Conservation (phyloP, 92 coral and sea anemone species). For the Chrysogorgia sp. region DNA sequence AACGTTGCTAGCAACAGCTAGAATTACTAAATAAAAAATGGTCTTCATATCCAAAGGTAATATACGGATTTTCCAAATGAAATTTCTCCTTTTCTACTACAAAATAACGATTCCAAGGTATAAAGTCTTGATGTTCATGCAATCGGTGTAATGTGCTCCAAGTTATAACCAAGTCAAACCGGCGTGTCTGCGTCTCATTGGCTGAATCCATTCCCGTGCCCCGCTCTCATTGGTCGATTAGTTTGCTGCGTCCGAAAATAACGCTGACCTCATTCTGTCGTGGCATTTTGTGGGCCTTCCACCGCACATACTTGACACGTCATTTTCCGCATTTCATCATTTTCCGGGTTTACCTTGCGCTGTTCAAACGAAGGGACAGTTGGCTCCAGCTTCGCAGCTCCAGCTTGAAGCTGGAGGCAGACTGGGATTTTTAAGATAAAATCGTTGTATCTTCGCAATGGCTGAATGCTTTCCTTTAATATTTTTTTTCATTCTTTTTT, state of each 20-base stretch:
- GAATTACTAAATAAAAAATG: slow-evolving; percentile 71
- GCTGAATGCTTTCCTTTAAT: too few species aligned
- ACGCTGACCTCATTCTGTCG: slow-evolving; percentile 29
- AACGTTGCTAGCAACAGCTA: slow-evolving; percentile 93
- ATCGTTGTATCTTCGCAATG: too few species aligned
- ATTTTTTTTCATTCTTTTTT: too few species aligned
- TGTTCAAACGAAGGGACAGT: too few species aligned
- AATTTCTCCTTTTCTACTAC: slow-evolving; percentile 40
- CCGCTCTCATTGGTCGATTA: slow-evolving; percentile 91
- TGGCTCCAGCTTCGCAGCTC: too few species aligned
- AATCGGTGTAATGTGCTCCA: slow-evolving; percentile 47
- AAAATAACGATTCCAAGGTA: slow-evolving; percentile 28
- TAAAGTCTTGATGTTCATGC: slow-evolving; percentile 36
- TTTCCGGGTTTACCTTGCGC: neutral
- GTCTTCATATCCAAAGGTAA: slow-evolving; percentile 68
- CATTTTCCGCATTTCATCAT: neutral
- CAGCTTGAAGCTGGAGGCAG: too few species aligned
- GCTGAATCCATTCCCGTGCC: slow-evolving; percentile 85
- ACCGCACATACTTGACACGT: neutral
- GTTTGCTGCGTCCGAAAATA: slow-evolving; percentile 48
- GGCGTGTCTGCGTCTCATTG: slow-evolving; percentile 99
- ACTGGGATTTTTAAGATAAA: too few species aligned
- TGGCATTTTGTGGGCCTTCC: slow-evolving; percentile 29
- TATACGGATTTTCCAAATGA: slow-evolving; percentile 32
- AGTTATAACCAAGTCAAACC: slow-evolving; percentile 88